Evolutionary conservation across 2,113 vertebrate genomes (phyloP), one percentile per base, ranked within the genome.

Genomic region (Dasyornis broadbenti): DNA sequence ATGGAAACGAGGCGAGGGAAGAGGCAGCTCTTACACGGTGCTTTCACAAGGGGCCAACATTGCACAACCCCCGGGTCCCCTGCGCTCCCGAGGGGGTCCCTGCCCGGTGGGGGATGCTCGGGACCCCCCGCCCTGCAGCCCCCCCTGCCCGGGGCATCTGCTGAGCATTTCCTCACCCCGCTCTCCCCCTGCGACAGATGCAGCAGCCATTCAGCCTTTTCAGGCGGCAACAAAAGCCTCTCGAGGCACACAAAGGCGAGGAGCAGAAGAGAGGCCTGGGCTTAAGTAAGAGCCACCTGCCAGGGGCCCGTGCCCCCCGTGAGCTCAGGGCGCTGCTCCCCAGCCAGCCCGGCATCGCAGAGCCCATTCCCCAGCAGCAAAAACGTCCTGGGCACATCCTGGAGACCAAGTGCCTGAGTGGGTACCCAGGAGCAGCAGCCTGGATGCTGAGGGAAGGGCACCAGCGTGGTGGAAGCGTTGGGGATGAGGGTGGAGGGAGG

Each of bases 151-250:
- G 49, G 89, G 94, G 95, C 94, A 97, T 97, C 98, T 97, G 96
- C 95, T 72, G 79, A 86, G 73, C 72, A 77, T 93, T 95, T 93
- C 90, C 88, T 94, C 60, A n/a, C 63, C 76, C 79, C 9, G 11
- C 81, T 49, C 59, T 85, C 56, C 78, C 35, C 13, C 68, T 31
- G 42, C 42, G 84, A 97, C 98, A 98, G 98, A 98, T 98, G 98
- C 95, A 72, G 97, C 97, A 85, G 95, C 97, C 97, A 98, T 98
- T 98, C 97, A 98, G 91, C 94, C 92, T 95, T 98, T 97, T 97
- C 96, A 96, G 85, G 93, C 86, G 37, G 77, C 92, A 94, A 98
- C 98, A 98, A 98, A 98, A 97, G 97, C 96, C 93, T 93, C 97
- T 93, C 69, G 79, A 94, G 56, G 76, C 92, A 39, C 95, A 98